These are phyloP conservation scores for Aeoliscus strigatus DNA, from an alignment of 2,797 vertebrate genomes.

Conservation along the genomic window DNA sequence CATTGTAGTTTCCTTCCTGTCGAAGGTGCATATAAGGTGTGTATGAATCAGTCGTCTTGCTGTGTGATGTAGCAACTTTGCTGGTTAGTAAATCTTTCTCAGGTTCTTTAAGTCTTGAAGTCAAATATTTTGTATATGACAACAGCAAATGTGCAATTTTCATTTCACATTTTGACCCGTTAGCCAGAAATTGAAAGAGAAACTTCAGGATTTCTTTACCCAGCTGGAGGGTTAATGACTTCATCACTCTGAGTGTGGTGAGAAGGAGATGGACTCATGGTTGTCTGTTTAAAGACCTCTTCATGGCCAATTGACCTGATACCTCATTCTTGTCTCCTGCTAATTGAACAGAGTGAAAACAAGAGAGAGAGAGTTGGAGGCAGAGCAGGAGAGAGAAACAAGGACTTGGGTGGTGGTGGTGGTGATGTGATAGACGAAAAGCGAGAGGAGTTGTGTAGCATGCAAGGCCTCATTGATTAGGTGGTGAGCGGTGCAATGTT, in stretches of 20 bases:
- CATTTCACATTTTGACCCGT: no score
- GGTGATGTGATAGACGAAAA: conserved; percentile 31
- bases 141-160: no score
- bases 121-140: no score
- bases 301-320: conserved; percentile 76
- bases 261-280: conserved; percentile 55
- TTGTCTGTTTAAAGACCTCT: conserved; percentile 64
- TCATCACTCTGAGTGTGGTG: conserved; percentile 27
- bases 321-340: conserved; percentile 63
- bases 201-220: no score
- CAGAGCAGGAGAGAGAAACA: conserved; percentile 10
- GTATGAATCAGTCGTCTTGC: no score
- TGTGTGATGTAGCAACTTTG: no score
- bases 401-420: conserved; percentile 26
- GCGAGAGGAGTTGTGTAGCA: conserved; percentile 53
- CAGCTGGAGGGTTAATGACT: conserved; percentile 11
- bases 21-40: no score
- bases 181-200: no score
- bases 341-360: conserved; percentile 69
- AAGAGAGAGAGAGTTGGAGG: conserved; percentile 6
- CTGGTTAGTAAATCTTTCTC: no score
- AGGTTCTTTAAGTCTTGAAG: no score
- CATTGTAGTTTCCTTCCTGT: no score
- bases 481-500: conserved; percentile 71
- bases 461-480: conserved; percentile 73